A percentile compares a stretch with the other conserved stretches of the same genome.
phyloP scores from a whole-genome alignment of 2,113 vertebrate genomes.

The Ophthalmolycus amberensis region DNA sequence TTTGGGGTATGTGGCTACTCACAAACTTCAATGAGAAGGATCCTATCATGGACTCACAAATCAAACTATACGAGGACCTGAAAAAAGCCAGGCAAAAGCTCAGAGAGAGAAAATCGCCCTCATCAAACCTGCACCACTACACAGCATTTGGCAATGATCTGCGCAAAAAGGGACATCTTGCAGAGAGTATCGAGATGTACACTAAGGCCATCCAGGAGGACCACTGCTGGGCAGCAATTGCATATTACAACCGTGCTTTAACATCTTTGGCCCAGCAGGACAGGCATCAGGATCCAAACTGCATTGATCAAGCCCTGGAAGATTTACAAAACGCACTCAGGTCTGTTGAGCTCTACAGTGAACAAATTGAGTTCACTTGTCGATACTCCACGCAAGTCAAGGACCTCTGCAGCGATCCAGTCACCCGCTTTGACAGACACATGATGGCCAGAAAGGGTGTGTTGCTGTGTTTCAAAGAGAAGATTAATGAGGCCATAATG shows the following conservation, averaged over 20 bases:
- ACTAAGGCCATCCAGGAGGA: constrained; percentile 61
- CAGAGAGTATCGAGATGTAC: constrained; percentile 65
- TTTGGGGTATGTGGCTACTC: constrained; percentile 77
- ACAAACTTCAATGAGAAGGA: constrained; percentile 37
- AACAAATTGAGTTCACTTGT: not conserved
- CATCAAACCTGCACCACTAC: constrained; percentile 69
- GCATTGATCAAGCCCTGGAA: constrained; percentile 49
- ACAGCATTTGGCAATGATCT: constrained; percentile 66
- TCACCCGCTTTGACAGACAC: constrained; percentile 42
- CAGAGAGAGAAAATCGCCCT: constrained; percentile 40
- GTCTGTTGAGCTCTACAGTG: constrained; percentile 48
- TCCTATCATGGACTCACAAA: not conserved
- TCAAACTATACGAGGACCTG: constrained; percentile 35
- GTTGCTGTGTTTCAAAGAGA: constrained; percentile 18
- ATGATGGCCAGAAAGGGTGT: not conserved
- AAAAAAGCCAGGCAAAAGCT: constrained; percentile 37
- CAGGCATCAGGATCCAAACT: constrained; percentile 15
- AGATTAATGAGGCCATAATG: constrained; percentile 46
- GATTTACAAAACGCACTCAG: constrained; percentile 67
- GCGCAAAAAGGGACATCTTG: not conserved
- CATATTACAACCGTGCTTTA: constrained; percentile 75
- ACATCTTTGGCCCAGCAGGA: constrained; percentile 43
- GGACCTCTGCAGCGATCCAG: rapidly evolving
- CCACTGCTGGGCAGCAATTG: constrained; percentile 63
- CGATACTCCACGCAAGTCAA: not conserved